Conservation (phyloP, 2,888 invertebrate species). For the Mythimna pallens region DNA sequence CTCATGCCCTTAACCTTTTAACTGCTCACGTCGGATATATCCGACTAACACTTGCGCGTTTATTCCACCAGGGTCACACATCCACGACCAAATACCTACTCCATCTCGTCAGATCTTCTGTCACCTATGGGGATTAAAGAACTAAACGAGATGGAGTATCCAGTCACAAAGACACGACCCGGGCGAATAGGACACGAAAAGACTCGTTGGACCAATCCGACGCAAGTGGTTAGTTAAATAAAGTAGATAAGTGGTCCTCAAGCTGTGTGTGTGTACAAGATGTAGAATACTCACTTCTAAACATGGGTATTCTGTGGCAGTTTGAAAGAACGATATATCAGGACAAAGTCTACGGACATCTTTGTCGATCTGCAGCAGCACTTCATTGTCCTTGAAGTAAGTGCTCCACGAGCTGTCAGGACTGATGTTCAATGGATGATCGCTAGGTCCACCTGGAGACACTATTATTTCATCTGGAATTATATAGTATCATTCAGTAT, state of each 20-base stretch:
- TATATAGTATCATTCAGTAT: neutral
- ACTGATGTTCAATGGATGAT: conserved; percentile 98
- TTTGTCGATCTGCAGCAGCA: conserved; percentile 99
- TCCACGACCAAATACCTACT: no score
- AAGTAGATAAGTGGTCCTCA: neutral
- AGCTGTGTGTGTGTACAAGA: neutral
- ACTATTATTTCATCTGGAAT: conserved; percentile 96
- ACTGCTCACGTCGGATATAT: no score
- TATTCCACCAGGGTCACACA: no score
- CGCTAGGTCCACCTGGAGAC: conserved; percentile 94
- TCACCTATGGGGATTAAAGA: no score
- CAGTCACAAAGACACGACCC: no score
- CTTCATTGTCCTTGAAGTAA: conserved; percentile 99
- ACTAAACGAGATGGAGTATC: no score
- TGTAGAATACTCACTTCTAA: conserved; percentile 87
- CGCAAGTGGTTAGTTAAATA: neutral
- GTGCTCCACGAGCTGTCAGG: conserved; percentile 99
- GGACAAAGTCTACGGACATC: conserved; percentile 98
- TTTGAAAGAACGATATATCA: conserved; percentile 99
- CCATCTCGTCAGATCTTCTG: no score
- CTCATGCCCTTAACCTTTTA: neutral
- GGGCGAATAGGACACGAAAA: no score
- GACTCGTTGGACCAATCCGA: no score
- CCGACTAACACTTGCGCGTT: no score
- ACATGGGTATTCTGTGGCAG: conserved; percentile 97